Percentiles rank a stretch among this genome's conserved stretches.
phyloP scores from a whole-genome alignment of 1,140 invertebrate species.

The Solenopsis fugax region DNA sequence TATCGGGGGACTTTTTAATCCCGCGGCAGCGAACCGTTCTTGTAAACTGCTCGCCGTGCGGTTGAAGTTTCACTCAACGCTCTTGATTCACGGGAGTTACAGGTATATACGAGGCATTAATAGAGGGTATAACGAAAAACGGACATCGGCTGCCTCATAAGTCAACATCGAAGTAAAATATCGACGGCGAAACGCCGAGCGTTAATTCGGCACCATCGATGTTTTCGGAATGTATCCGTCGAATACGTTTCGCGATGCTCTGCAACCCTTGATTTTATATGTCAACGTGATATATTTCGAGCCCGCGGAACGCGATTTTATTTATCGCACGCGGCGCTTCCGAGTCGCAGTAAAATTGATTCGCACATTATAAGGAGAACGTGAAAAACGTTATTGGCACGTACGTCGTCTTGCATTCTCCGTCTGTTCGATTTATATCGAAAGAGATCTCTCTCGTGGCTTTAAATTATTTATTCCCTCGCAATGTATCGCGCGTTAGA shows the following conservation, averaged over 20 bases:
- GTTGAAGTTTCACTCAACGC: conserved; percentile 14
- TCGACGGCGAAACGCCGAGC: not conserved
- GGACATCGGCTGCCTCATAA: not conserved
- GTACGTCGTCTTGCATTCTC: conserved; percentile 18
- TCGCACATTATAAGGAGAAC: conserved; percentile 8
- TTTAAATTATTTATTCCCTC: conserved; percentile 14
- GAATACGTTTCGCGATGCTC: not conserved
- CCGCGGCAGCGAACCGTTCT: not conserved
- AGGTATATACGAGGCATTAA: not conserved
- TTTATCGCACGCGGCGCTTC: conserved; percentile 10
- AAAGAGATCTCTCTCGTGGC: not conserved
- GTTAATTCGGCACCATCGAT: not conserved
- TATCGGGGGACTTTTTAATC: conserved; percentile 30
- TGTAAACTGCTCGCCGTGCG: conserved; percentile 1
- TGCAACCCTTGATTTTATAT: conserved; percentile 26
- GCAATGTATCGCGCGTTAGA: not conserved
- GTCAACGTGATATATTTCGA: conserved; percentile 30
- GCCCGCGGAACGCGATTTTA: conserved; percentile 13
- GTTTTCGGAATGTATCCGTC: not conserved
- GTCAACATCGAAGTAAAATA: conserved; percentile 19
- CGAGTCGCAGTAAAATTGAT: conserved; percentile 35
- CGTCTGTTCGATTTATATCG: conserved; percentile 23
- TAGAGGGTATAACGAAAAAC: conserved; percentile 11
- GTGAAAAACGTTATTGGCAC: conserved; percentile 10
- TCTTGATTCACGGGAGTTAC: conserved; percentile 1